Conservation (phyloP, 2,797 vertebrate species). For the Gouania willdenowi region DNA sequence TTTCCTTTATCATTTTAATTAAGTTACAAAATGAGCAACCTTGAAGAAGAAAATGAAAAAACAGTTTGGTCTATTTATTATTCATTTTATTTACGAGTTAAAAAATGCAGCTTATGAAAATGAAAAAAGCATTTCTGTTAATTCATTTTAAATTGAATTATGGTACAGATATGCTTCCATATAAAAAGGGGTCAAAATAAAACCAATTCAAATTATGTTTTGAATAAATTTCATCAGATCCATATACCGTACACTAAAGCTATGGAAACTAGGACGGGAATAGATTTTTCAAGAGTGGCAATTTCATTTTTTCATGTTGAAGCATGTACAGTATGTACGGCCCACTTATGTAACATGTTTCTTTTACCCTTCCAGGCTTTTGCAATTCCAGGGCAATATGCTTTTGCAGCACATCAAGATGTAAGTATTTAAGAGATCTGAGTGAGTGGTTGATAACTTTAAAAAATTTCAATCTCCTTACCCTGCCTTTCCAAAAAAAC, state of each 20-base stretch:
- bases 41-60: too few relatives aligned
- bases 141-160: too few relatives aligned
- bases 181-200: too few relatives aligned
- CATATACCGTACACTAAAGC: conserved; percentile 50
- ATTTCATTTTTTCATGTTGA: conserved; percentile 17
- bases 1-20: too few relatives aligned
- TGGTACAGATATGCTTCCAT: too few relatives aligned
- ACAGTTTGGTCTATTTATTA: too few relatives aligned
- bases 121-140: too few relatives aligned
- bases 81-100: too few relatives aligned
- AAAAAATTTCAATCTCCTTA: too few relatives aligned
- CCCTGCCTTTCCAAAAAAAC: conserved; percentile 46
- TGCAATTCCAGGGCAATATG: conserved; percentile 89
- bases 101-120: too few relatives aligned
- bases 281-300: conserved; percentile 41
- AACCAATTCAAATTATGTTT: conserved; percentile 61
- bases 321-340: conserved; percentile 13
- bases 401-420: conserved; percentile 89
- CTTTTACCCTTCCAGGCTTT: conserved; percentile 75
- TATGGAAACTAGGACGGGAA: conserved; percentile 18
- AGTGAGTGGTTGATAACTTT: conserved; percentile 63
- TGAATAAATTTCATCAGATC: conserved; percentile 59
- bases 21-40: too few relatives aligned
- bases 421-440: conserved; percentile 79
- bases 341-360: conserved; percentile 1